Conservation (phyloP, 2,888 invertebrate species). For the Petrolisthes cinctipes region DNA sequence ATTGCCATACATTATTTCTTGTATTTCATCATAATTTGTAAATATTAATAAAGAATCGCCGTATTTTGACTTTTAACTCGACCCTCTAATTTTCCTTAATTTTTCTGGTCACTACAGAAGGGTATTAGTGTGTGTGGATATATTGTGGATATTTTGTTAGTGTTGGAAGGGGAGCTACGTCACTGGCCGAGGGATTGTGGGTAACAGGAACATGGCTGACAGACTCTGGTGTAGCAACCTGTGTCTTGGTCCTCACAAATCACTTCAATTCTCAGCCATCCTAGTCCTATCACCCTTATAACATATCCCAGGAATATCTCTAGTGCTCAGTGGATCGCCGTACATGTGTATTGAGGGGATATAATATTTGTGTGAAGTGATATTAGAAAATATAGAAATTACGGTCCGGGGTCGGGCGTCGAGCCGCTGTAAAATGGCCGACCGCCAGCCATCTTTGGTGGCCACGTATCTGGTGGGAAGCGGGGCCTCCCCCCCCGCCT, state of each 20-base stretch:
- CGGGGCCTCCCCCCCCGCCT: not conserved
- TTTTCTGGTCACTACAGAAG: not conserved
- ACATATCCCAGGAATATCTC: not conserved
- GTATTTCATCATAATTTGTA: not conserved
- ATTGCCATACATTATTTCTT: not conserved
- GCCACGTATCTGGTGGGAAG: slow-evolving; percentile 46
- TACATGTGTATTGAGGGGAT: not conserved
- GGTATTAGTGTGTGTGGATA: not conserved
- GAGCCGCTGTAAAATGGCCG: slow-evolving; percentile 51
- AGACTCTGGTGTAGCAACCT: slow-evolving; percentile 37
- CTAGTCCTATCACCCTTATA: not conserved
- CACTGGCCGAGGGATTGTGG: slow-evolving; percentile 56
- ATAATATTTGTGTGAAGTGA: slow-evolving; percentile 1
- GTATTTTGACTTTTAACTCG: not conserved
- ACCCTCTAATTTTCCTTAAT: not conserved
- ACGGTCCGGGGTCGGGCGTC: slow-evolving; percentile 25
- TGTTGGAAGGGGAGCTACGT: slow-evolving; percentile 36
- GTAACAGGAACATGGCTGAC: slow-evolving; percentile 57
- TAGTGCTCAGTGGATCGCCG: not conserved
- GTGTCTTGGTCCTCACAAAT: slow-evolving; percentile 30
- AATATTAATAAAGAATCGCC: slow-evolving; percentile 6
- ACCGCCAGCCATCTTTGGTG: slow-evolving; percentile 59
- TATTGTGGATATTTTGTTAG: slow-evolving; percentile 25
- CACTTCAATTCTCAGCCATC: slow-evolving; percentile 40
- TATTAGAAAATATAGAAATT: slow-evolving; percentile 27